Conservation (phyloP, 2,888 invertebrate genomes). For the Coelinius sp. region DNA sequence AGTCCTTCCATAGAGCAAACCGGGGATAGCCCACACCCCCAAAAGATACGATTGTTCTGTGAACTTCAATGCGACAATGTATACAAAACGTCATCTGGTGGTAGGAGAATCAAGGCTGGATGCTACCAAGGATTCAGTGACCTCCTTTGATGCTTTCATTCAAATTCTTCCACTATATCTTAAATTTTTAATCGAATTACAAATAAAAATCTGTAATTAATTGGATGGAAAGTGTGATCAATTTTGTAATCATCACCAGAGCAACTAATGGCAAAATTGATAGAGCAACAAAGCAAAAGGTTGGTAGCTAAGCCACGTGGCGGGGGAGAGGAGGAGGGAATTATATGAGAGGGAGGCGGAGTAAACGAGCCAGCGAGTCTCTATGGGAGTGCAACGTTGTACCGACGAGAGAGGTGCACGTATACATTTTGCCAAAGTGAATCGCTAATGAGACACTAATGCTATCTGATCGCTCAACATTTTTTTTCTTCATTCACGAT, state of each 20-base stretch:
- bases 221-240: neutral
- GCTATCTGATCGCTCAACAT: conserved; percentile 18
- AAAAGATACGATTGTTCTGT: conserved; percentile 57
- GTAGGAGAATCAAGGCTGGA: conserved; percentile 8
- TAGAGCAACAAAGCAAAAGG: conserved; percentile 26
- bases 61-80: conserved; percentile 45
- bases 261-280: conserved; percentile 31
- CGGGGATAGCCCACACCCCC: conserved; percentile 40
- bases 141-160: neutral
- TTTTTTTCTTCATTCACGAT: conserved; percentile 8
- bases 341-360: conserved; percentile 30
- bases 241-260: neutral
- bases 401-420: neutral
- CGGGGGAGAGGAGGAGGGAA: conserved; percentile 1
- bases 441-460: conserved; percentile 23
- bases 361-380: conserved; percentile 34
- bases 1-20: conserved; percentile 12
- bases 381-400: conserved; percentile 23
- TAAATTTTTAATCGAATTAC: neutral
- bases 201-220: neutral
- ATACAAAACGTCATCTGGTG: conserved; percentile 4
- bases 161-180: neutral
- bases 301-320: conserved; percentile 1
- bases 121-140: conserved; percentile 9
- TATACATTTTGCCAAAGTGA: conserved; percentile 28